Percentiles rank a stretch among this genome's conserved stretches.
Evolutionary conservation across 2,888 invertebrate genomes (phyloP).

Genomic region (Drosophila recens): DNA sequence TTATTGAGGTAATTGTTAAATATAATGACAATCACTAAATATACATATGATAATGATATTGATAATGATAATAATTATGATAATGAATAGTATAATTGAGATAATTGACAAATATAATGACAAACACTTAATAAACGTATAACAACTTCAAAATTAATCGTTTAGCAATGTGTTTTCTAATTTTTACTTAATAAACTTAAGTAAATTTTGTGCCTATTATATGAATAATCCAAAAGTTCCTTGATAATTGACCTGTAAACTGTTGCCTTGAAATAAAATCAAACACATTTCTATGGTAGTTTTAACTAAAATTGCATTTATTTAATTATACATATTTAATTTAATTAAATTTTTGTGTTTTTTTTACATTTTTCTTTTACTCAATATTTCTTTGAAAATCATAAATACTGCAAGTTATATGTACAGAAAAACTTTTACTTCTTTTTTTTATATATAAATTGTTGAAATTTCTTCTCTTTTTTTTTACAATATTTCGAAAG

Average conservation of each 20-base stretch:
- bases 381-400: conserved; percentile 59
- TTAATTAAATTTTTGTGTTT: conserved; percentile 66
- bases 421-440: conserved; percentile 62
- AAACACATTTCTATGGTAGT: conserved; percentile 39
- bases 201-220: no score
- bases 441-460: conserved; percentile 8
- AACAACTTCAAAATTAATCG: no score
- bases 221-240: neutral
- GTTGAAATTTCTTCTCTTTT: conserved; percentile 3
- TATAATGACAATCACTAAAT: no score
- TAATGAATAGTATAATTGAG: no score
- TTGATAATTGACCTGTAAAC: neutral
- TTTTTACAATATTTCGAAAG: conserved; percentile 46
- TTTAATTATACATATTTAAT: conserved; percentile 76
- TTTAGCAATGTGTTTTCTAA: no score
- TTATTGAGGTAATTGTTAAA: neutral
- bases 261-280: conserved; percentile 4
- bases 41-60: no score
- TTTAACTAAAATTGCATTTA: conserved; percentile 79
- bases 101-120: neutral
- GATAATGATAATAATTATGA: no score
- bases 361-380: conserved; percentile 5
- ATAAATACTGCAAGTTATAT: conserved; percentile 80
- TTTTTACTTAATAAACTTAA: no score
- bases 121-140: no score